phyloP scores from a whole-genome alignment of 2,888 invertebrate species.

The Drosophila flavopinicola region DNA sequence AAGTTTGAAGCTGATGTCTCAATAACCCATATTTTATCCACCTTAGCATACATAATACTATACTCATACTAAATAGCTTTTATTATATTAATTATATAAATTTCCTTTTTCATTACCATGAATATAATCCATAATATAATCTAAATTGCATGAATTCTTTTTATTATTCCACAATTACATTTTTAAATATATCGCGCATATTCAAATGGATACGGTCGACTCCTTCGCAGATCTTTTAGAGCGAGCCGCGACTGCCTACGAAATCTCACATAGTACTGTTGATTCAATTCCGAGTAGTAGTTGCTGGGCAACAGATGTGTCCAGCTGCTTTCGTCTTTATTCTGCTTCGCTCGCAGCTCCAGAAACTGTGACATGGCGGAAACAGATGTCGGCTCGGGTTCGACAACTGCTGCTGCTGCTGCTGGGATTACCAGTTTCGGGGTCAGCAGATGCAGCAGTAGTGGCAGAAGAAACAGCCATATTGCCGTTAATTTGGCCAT shows the following conservation, averaged over 20 bases:
- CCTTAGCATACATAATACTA: no score
- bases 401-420: not conserved
- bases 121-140: not conserved
- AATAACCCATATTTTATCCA: no score
- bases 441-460: conserved; percentile 32
- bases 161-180: not conserved
- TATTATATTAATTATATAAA: no score
- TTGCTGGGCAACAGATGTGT: conserved; percentile 64
- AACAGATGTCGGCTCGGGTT: conserved; percentile 11
- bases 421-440: conserved; percentile 25
- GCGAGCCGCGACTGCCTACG: conserved; percentile 43
- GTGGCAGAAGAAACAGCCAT: conserved; percentile 23
- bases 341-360: conserved; percentile 24
- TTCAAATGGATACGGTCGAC: conserved; percentile 47
- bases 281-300: conserved; percentile 65
- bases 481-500: conserved; percentile 35
- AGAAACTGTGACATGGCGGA: conserved; percentile 47
- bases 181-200: conserved; percentile 51
- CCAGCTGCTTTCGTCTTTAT: conserved; percentile 33
- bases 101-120: no score
- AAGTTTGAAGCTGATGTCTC: no score
- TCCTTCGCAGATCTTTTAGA: conserved; percentile 15
- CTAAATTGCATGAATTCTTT: not conserved
- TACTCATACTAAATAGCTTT: no score
- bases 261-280: conserved; percentile 67